These are phyloP conservation scores for Paramisgurnus dabryanus DNA, from an alignment of 2,113 vertebrate genomes.

Conservation along the genomic window DNA sequence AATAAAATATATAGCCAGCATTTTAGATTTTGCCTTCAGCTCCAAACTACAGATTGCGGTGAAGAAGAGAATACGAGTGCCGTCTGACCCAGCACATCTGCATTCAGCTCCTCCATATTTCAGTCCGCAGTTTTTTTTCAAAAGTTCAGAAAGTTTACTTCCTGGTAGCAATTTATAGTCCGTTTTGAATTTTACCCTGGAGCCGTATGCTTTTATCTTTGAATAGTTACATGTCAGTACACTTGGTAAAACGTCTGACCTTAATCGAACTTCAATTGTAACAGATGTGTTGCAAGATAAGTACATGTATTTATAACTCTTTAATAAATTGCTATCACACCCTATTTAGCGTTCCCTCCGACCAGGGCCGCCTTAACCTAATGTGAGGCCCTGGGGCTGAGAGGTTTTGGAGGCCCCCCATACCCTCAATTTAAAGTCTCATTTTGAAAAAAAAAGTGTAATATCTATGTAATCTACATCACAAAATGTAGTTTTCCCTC, in stretches of 20 bases:
- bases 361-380: no score
- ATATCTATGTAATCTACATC: no score
- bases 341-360: not conserved
- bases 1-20: constrained; percentile 58
- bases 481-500: no score
- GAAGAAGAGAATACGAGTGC: constrained; percentile 45
- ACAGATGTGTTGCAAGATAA: not conserved
- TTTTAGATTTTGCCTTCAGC: constrained; percentile 56
- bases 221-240: not conserved
- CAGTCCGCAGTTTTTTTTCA: not conserved
- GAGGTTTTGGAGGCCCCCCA: no score
- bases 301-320: not conserved
- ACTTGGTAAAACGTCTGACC: not conserved
- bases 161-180: constrained; percentile 17
- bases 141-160: not conserved
- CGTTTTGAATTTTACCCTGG: not conserved
- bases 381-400: no score
- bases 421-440: no score
- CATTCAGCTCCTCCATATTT: constrained; percentile 16
- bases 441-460: no score
- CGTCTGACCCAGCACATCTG: constrained; percentile 1
- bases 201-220: not conserved
- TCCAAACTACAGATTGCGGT: constrained; percentile 56
- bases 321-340: not conserved
- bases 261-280: not conserved